Base-by-base conservation (phyloP, 2,888 invertebrate species). In the Tholera decimalis region DNA sequence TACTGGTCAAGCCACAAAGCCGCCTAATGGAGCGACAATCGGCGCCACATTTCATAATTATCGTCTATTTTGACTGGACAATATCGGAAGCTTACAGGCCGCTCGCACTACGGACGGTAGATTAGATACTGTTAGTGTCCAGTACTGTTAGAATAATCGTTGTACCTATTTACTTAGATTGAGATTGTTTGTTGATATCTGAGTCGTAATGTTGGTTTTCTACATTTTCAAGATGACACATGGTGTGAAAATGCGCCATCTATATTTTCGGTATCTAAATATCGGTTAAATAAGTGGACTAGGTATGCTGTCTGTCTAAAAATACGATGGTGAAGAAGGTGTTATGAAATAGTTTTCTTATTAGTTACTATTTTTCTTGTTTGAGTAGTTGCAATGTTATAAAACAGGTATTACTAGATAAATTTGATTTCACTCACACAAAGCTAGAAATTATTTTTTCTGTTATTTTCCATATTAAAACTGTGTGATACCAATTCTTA, bases 21-120 rank as follows among this genome's bases (percentile, higher is more conserved):
- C 88, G 88, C 79, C 88, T 93, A 93, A 94, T 93, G 90, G 92
- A 82, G 86, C 90, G 91, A 93, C 93, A 94, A 93, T 94, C 91
- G 92, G 89, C 88, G 89, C 89, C 88, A 92, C 91, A 94, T 92
- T 92, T 94, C 94, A 94, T 94, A 94, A 94, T 94, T 93, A 95
- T 94, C 92, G 91, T 86, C 93, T 93, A 93, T 93, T 93, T 93
- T 93, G 92, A 93, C 91, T 87, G 92, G 89, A 90, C 91, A 90
- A 89, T 92, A 93, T 93, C 91, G 90, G 90, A 87, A 89, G 92
- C 91, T 89, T 85, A 85, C 82, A 77, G 85, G 64, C 55, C 65
- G 73, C 77, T 86, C 89, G 61, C 77, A 77, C 71, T 89, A 85
- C 72, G 82, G 74, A 71, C 63, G 55, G 43, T 60, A 77, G 73